Base-by-base conservation (phyloP, 92 coral and sea anemone genomes). In the Ricordea florida region DNA sequence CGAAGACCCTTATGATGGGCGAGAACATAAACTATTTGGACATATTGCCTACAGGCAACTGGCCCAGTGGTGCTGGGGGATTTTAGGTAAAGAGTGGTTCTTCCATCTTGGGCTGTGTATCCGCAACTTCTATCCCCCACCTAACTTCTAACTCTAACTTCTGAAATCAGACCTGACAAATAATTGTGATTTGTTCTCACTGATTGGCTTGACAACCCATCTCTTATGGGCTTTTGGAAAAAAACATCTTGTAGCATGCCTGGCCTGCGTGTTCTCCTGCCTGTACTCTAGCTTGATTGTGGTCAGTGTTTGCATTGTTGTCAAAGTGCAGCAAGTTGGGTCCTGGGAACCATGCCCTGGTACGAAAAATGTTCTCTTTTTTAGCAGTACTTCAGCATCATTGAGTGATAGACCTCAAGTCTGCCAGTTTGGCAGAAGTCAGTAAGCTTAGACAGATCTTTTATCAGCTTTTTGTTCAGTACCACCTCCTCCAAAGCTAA, bases 101-200 rank as follows among this genome's bases (percentile, higher is more conserved):
- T 83, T 33, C 88, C 88, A 41, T 75, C 88, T 16, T 82, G 83
- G 31, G 88, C 88, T 63, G 48, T 83, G 88, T 50, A 83, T 83
- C 13, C 74, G 88, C 16, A 64, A 79, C 13, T 78, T 74, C 62
- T 82, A 73, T n/a, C 87, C 82, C 37, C 86, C 86, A 22, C 82
- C 87, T 32, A n/a, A n/a, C n/a, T n/a, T n/a, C n/a, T n/a, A n/a
- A n/a, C n/a, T n/a, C n/a, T 10, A 25, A 76, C 89, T 36, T 68
- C 66, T 1, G 24, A 53, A 34, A 56, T 65, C 74, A 84, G 16
- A 27, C 30, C 84, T 27, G 74, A 51, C 29, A 76, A 51, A 56
- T 40, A 73, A 16, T 36, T 32, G 34, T 48, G 68, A 53, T 62
- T 80, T 86, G 34, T 62, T 55, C 75, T 86, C 76, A 28, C 26